Conservation (phyloP, 2,888 invertebrate species). For the Palloptera scutellata region DNA sequence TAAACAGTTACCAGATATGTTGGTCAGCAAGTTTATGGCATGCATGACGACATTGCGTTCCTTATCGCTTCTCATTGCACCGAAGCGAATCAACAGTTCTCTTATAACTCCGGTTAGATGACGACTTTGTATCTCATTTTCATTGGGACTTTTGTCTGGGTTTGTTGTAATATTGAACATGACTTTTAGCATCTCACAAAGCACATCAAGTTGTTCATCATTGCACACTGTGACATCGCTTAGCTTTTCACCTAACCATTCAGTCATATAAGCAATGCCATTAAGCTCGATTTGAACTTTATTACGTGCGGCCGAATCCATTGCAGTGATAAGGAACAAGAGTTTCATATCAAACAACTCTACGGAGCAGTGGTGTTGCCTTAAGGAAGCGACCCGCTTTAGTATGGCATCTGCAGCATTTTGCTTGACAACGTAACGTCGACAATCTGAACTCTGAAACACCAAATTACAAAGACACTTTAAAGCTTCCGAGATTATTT, state of each 20-base stretch:
- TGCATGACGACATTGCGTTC: constrained; percentile 72
- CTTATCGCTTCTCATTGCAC: constrained; percentile 62
- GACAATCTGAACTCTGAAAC: constrained; percentile 75
- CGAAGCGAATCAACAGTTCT: constrained; percentile 69
- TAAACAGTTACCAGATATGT: constrained; percentile 80
- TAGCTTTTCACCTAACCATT: constrained; percentile 73
- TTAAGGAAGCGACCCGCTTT: constrained; percentile 70
- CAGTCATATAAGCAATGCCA: constrained; percentile 74
- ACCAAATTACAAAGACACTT: constrained; percentile 91
- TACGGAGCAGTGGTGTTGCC: constrained; percentile 46
- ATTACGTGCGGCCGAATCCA: constrained; percentile 74
- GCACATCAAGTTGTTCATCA: constrained; percentile 70
- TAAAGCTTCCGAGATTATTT: constrained; percentile 77
- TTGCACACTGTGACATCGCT: constrained; percentile 60
- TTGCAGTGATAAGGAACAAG: constrained; percentile 86
- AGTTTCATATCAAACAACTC: constrained; percentile 84
- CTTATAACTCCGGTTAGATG: constrained; percentile 77
- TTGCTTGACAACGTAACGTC: constrained; percentile 69
- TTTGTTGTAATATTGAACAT: constrained; percentile 78
- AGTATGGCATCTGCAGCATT: constrained; percentile 76
- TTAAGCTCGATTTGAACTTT: constrained; percentile 74
- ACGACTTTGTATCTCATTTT: constrained; percentile 76
- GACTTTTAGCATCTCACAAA: constrained; percentile 79
- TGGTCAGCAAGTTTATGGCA: constrained; percentile 83
- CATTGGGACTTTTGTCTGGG: constrained; percentile 66